Evolutionary conservation across 2,113 vertebrate species (phyloP).

Genomic region (Acrocephalus arundinaceus): DNA sequence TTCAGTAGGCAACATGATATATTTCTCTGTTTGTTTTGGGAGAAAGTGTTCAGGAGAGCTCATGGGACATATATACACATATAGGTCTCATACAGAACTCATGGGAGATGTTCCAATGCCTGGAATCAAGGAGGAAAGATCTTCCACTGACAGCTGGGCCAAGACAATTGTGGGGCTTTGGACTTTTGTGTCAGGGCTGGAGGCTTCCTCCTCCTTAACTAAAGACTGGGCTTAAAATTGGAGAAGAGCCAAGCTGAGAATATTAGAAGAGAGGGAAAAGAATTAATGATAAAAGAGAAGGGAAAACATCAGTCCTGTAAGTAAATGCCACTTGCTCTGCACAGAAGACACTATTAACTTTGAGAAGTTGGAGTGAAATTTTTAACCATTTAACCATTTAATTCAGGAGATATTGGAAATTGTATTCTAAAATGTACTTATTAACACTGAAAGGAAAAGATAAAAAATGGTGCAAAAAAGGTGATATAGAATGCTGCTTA

Average conservation of each 20-base stretch:
- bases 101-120: background rate
- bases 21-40: background rate
- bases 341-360: background rate
- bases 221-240: background rate
- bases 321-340: background rate
- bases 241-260: background rate
- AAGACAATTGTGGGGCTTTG: background rate
- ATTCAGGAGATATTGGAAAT: background rate
- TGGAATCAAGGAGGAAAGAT: background rate
- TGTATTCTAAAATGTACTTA: background rate
- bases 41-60: background rate
- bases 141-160: constrained; percentile 1
- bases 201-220: background rate
- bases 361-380: background rate
- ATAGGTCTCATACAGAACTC: background rate
- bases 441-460: background rate
- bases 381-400: background rate
- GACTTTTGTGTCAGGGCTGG: background rate
- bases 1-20: background rate
- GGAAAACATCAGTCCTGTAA: background rate
- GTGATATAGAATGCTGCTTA: background rate
- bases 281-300: background rate
- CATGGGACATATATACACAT: background rate
- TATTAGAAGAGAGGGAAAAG: background rate
- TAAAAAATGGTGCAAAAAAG: background rate